Percentiles rank a stretch among this genome's conserved stretches.
Conservation (phyloP, 2,113 vertebrate species). For the Collichthys lucidus region DNA sequence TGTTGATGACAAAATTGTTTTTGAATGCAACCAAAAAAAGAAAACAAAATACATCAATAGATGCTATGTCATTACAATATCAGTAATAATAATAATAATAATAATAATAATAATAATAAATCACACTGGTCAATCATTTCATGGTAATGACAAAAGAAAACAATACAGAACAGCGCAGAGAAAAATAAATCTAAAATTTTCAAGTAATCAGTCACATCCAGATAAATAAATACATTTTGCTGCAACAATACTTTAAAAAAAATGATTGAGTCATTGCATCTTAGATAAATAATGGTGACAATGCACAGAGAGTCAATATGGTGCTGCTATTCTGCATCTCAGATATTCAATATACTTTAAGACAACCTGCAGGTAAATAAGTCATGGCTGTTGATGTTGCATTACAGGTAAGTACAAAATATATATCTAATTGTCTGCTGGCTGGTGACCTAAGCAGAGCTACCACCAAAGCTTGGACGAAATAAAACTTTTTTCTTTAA, state of each 20-base stretch:
- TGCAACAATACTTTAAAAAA: conserved; percentile 79
- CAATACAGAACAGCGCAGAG: conserved; percentile 78
- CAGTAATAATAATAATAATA: neutral
- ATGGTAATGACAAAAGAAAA: conserved; percentile 69
- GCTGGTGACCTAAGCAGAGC: conserved; percentile 6
- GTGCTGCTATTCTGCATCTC: conserved; percentile 66
- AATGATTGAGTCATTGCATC: conserved; percentile 77
- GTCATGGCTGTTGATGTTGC: conserved; percentile 62
- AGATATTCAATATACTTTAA: conserved; percentile 58
- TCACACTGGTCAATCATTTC: conserved; percentile 70
- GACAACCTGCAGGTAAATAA: conserved; percentile 56
- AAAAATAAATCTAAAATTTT: conserved; percentile 75
- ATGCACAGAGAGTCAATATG: conserved; percentile 62
- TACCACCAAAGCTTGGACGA: conserved; percentile 5
- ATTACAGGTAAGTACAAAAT: conserved; percentile 42
- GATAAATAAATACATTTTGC: conserved; percentile 86
- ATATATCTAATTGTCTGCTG: conserved; percentile 39
- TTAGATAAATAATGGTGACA: conserved; percentile 73
- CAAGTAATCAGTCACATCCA: conserved; percentile 86
- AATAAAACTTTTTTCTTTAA: conserved; percentile 17
- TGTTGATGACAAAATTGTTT: conserved; percentile 41
- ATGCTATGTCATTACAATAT: conserved; percentile 52
- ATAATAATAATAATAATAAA: conserved; percentile 38
- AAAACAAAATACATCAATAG: conserved; percentile 40
- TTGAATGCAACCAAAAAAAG: conserved; percentile 40